Evolutionary conservation across 2,113 vertebrate genomes (phyloP).

Genomic region (Macquaria ambigua): DNA sequence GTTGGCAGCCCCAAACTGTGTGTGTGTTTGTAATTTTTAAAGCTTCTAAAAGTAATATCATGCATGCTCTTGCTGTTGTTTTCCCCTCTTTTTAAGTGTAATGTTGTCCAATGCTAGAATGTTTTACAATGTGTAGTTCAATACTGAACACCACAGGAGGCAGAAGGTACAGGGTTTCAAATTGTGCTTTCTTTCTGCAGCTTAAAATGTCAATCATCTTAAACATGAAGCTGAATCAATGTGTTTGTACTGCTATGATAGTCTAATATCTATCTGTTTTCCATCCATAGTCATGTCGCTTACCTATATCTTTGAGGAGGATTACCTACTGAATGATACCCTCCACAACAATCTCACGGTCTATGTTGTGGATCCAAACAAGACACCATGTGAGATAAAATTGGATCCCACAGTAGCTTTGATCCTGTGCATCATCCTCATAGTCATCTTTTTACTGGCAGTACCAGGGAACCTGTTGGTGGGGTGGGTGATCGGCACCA

Average conservation of each 20-base stretch:
- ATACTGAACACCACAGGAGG: neutral
- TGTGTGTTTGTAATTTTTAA: neutral
- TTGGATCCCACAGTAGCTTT: neutral
- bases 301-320: rapidly evolving
- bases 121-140: too few relatives aligned
- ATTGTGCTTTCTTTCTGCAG: neutral
- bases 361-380: neutral
- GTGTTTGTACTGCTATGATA: neutral
- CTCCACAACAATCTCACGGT: rapidly evolving
- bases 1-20: neutral
- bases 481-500: conserved; percentile 73
- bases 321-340: neutral
- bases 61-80: neutral
- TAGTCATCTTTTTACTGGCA: conserved; percentile 76
- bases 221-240: neutral
- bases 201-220: neutral
- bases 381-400: neutral
- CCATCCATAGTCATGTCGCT: conserved; percentile 24
- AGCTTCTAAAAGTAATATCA: neutral
- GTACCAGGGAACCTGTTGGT: conserved; percentile 81
- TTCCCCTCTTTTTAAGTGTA: neutral
- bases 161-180: neutral
- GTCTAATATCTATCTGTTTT: neutral
- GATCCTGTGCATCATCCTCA: conserved; percentile 27
- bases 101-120: neutral